phyloP scores from a whole-genome alignment of 53 echinoderm and acorn worm species.

The Holothuria leucospilota region DNA sequence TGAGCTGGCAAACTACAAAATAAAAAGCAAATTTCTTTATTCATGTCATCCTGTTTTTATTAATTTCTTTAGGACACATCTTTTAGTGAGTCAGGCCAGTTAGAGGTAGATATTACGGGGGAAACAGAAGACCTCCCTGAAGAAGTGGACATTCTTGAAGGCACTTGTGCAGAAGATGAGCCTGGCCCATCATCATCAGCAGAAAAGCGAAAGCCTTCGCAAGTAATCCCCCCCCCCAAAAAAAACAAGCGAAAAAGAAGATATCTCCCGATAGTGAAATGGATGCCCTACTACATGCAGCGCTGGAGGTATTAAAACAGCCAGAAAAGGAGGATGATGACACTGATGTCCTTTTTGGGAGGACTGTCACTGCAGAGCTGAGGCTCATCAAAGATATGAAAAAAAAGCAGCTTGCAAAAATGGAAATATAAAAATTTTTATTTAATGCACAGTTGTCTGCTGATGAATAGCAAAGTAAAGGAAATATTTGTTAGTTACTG shows the following conservation, averaged over 20 bases:
- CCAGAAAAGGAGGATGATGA: neutral
- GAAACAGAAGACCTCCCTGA: too few species aligned
- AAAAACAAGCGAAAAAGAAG: neutral
- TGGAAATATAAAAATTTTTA: conserved; percentile 1
- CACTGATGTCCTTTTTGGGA: neutral
- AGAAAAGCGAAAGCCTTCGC: too few species aligned
- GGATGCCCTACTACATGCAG: neutral
- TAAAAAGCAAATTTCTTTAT: neutral
- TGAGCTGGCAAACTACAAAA: neutral
- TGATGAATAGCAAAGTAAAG: too few species aligned
- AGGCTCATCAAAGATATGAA: neutral
- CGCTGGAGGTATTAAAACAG: neutral
- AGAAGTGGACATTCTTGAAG: too few species aligned
- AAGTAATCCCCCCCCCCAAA: neutral
- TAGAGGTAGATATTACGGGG: too few species aligned
- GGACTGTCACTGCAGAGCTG: neutral
- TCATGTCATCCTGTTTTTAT: neutral
- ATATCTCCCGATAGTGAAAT: neutral
- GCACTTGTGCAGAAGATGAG: neutral
- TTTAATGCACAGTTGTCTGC: neutral
- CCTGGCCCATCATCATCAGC: neutral
- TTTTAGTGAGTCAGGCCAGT: too few species aligned
- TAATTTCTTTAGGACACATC: neutral
- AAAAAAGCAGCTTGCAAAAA: neutral
- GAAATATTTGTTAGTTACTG: too few species aligned